Evolutionary conservation across 1,140 invertebrate genomes (phyloP).

Genomic region (Argopecten irradians): DNA sequence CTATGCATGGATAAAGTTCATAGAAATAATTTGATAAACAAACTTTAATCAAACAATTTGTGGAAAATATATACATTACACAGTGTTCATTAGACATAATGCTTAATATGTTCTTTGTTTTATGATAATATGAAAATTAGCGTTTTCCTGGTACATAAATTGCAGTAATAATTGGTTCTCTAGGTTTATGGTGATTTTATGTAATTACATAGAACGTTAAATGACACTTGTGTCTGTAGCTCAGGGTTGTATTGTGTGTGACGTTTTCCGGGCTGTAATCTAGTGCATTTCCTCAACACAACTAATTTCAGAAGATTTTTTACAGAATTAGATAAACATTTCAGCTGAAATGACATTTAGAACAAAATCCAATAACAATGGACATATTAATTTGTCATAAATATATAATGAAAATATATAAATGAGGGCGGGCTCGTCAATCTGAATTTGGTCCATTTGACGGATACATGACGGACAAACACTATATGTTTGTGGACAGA

Average conservation of each 20-base stretch:
- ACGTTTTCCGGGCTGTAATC: neutral
- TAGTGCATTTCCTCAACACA: neutral
- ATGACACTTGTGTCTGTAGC: neutral
- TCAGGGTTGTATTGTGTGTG: neutral
- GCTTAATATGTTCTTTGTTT: neutral
- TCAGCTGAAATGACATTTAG: neutral
- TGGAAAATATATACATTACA: neutral
- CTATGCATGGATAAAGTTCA: neutral
- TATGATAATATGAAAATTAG: neutral
- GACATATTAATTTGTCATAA: neutral
- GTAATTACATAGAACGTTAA: neutral
- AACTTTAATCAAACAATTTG: neutral
- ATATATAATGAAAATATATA: neutral
- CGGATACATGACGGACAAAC: no score
- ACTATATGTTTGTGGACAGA: no score
- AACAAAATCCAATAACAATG: neutral
- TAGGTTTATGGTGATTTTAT: neutral
- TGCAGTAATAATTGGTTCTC: neutral
- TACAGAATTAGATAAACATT: neutral
- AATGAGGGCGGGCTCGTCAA: neutral
- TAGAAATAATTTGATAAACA: neutral
- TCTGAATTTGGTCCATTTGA: no score
- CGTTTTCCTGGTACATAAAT: neutral
- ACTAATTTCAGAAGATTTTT: neutral
- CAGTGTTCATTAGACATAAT: neutral